Percentiles rank a stretch among this genome's conserved stretches.
Evolutionary conservation across 2,797 vertebrate genomes (phyloP).

Genomic region (Lates japonicus): DNA sequence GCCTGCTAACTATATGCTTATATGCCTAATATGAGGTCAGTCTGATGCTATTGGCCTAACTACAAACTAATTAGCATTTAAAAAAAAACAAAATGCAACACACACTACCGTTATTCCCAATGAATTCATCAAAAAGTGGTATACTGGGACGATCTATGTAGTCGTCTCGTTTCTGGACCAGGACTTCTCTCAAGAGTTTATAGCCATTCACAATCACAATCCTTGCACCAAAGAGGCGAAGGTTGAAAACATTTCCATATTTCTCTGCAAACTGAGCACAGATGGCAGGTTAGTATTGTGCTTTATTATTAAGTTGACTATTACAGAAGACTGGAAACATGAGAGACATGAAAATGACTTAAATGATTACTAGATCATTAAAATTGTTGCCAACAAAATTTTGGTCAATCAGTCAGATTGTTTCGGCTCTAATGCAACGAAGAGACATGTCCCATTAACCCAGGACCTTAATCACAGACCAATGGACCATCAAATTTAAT

Average conservation of each 20-base stretch:
- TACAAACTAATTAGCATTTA: neutral
- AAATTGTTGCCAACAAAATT: neutral
- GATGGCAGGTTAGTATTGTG: neutral
- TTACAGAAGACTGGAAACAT: too few species aligned
- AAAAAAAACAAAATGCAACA: constrained; percentile 10
- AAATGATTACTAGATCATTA: neutral
- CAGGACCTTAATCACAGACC: too few species aligned
- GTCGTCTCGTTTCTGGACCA: constrained; percentile 72
- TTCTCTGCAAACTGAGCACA: constrained; percentile 75
- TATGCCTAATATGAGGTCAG: neutral
- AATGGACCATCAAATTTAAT: too few species aligned
- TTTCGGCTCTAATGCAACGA: too few species aligned
- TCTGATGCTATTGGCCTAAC: neutral
- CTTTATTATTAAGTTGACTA: neutral
- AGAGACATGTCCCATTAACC: too few species aligned
- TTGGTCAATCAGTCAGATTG: too few species aligned
- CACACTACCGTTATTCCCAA: constrained; percentile 56
- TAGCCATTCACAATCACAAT: constrained; percentile 74
- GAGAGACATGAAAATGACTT: neutral
- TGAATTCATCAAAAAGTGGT: constrained; percentile 30
- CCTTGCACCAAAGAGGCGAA: constrained; percentile 71
- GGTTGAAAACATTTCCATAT: constrained; percentile 77
- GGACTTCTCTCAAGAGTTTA: constrained; percentile 70
- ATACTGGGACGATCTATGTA: constrained; percentile 62
- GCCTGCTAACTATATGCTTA: neutral